phyloP scores from a whole-genome alignment of 2,113 vertebrate species.

The Odocoileus hemionus region DNA sequence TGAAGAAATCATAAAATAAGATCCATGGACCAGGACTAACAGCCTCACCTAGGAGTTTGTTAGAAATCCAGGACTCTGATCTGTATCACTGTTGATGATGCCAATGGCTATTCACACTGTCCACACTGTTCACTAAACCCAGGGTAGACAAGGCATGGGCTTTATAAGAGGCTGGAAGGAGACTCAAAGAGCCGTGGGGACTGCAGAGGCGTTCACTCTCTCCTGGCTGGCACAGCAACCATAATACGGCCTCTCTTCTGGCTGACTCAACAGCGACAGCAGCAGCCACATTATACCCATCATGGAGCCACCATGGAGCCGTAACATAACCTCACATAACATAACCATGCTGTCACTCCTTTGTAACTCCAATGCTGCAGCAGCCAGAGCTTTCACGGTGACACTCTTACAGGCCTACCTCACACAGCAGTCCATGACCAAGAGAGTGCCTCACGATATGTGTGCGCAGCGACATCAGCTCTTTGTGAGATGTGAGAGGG shows the following conservation, averaged over 20 bases:
- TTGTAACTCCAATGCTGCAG: background rate
- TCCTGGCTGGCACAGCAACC: background rate
- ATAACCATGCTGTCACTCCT: background rate
- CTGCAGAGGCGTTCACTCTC: background rate
- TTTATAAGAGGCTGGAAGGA: background rate
- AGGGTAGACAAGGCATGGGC: background rate
- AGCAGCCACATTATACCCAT: background rate
- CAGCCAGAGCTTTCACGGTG: background rate
- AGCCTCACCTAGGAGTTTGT: background rate
- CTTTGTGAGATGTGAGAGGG: background rate
- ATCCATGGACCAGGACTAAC: background rate
- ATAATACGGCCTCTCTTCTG: background rate
- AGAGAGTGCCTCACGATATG: background rate
- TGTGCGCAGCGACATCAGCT: fast-evolving
- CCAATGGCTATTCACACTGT: background rate
- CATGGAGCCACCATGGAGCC: background rate
- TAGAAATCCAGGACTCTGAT: background rate
- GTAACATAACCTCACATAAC: background rate
- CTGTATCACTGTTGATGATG: background rate
- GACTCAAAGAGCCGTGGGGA: background rate
- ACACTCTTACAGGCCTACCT: background rate
- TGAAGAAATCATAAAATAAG: background rate
- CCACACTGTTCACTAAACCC: background rate
- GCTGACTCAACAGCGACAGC: background rate
- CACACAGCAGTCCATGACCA: background rate